phyloP scores from a whole-genome alignment of 1,140 invertebrate genomes.

The Pararge aegeria region DNA sequence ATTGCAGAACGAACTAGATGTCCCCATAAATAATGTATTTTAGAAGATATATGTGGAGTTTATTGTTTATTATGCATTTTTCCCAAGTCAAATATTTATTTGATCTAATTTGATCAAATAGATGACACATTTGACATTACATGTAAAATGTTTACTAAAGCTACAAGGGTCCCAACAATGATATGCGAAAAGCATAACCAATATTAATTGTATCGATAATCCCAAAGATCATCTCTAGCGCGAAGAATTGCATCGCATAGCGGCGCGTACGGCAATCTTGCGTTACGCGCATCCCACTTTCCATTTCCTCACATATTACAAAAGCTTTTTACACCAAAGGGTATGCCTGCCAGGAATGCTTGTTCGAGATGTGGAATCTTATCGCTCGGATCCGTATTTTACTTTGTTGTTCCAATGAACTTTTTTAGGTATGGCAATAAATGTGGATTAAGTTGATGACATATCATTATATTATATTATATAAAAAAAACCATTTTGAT shows the following conservation, averaged over 20 bases:
- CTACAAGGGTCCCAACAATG: too few relatives aligned
- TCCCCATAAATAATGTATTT: too few relatives aligned
- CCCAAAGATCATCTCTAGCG: slow-evolving; percentile 39
- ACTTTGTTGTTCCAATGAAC: neutral
- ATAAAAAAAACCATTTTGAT: too few relatives aligned
- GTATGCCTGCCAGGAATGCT: slow-evolving; percentile 10
- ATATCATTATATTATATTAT: too few relatives aligned
- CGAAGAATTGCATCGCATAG: slow-evolving; percentile 53
- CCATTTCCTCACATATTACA: slow-evolving; percentile 62
- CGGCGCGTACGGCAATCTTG: slow-evolving; percentile 49
- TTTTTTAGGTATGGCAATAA: neutral
- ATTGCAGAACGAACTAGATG: too few relatives aligned
- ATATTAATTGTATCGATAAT: slow-evolving; percentile 18
- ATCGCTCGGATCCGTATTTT: slow-evolving; percentile 3
- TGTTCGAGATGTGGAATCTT: slow-evolving; percentile 6
- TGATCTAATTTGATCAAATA: too few relatives aligned
- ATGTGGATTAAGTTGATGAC: neutral
- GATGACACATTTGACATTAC: too few relatives aligned
- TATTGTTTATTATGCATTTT: too few relatives aligned
- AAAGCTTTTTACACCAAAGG: slow-evolving; percentile 30
- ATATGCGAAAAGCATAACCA: too few relatives aligned
- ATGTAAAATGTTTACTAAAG: too few relatives aligned
- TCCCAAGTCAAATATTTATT: too few relatives aligned
- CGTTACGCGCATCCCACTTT: slow-evolving; percentile 47
- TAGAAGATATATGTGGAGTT: too few relatives aligned